Evolutionary conservation across 2,113 vertebrate species (phyloP).

Genomic region (Embiotoca jacksoni): DNA sequence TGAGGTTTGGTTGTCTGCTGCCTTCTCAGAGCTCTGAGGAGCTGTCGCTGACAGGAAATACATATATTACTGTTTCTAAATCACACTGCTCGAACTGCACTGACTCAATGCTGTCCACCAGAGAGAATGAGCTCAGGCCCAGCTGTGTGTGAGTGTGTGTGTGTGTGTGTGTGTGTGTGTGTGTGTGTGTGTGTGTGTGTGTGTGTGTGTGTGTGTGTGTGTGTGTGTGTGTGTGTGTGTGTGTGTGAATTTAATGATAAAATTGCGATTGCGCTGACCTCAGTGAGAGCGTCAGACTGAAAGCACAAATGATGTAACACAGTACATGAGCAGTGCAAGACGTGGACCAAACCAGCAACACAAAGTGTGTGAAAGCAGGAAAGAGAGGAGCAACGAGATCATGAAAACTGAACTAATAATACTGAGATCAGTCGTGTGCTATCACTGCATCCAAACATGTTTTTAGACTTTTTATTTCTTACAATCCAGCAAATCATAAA

Average conservation of each 20-base stretch:
- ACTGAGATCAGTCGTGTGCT: no score
- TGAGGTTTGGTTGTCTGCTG: slow-evolving; percentile 26
- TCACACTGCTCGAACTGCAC: slow-evolving; percentile 42
- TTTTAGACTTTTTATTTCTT: no score
- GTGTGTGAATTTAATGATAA: slow-evolving; percentile 46
- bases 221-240: no score
- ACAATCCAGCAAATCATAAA: no score
- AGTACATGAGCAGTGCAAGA: slow-evolving; percentile 42
- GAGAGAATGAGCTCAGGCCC: slow-evolving; percentile 66
- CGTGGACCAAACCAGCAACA: slow-evolving; percentile 2
- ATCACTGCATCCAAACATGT: no score
- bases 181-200: no score
- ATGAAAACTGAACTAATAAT: no score
- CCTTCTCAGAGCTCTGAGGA: slow-evolving; percentile 30
- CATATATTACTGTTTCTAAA: slow-evolving; percentile 45
- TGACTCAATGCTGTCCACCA: slow-evolving; percentile 35
- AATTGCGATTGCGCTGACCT: slow-evolving; percentile 53
- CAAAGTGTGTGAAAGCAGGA: slow-evolving; percentile 31
- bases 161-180: slow-evolving; percentile 6
- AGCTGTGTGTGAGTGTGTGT: slow-evolving; percentile 54
- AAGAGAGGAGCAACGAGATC: slow-evolving; percentile 13
- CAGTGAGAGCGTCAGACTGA: slow-evolving; percentile 44
- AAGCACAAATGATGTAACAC: slow-evolving; percentile 64
- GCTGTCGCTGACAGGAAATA: slow-evolving; percentile 35
- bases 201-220: no score